Evolutionary conservation across 1,140 invertebrate genomes (phyloP).

Genomic region (Papilio machaon): DNA sequence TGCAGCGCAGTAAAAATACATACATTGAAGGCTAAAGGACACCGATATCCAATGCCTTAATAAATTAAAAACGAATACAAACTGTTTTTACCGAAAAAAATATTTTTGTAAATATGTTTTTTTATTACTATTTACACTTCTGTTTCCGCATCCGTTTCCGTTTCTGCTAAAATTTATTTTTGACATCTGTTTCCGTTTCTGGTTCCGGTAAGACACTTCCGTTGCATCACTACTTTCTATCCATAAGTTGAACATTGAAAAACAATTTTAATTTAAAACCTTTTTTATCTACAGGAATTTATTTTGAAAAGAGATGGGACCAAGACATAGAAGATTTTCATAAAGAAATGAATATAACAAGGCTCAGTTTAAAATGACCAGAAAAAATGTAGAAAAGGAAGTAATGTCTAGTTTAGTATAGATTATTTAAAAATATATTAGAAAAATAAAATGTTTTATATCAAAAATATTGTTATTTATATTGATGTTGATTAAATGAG

Average conservation of each 20-base stretch:
- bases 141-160: too few species aligned
- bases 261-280: background rate
- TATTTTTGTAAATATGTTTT: too few species aligned
- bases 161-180: too few species aligned
- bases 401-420: background rate
- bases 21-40: too few species aligned
- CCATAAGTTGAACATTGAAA: background rate
- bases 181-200: too few species aligned
- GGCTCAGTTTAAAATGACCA: conserved; percentile 50
- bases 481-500: background rate
- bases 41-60: too few species aligned
- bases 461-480: background rate
- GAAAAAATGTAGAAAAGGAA: conserved; percentile 21
- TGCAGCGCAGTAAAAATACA: too few species aligned
- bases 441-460: background rate
- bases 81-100: too few species aligned
- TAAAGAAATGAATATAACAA: conserved; percentile 87
- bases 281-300: conserved; percentile 82
- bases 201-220: too few species aligned
- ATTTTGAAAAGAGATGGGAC: conserved; percentile 97
- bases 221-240: too few species aligned
- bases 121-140: too few species aligned
- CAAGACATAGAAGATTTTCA: conserved; percentile 92
- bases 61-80: too few species aligned
- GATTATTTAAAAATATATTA: background rate